Percentiles rank a stretch among this genome's conserved stretches.
phyloP scores from a whole-genome alignment of 2,888 invertebrate species.

The Xestia ashworthii region DNA sequence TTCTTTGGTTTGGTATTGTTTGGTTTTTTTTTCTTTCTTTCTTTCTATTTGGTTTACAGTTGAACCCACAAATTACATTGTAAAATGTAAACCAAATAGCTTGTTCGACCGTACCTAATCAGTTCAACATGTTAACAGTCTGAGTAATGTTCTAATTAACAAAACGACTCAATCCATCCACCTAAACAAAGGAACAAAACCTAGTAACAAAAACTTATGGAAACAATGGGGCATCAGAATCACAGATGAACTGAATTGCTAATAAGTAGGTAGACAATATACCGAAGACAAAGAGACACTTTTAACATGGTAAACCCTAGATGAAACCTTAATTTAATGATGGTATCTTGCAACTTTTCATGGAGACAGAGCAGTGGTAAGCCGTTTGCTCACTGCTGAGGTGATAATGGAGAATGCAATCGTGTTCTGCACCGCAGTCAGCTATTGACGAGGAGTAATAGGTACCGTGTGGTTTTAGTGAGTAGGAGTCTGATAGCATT shows the following conservation, averaged over 20 bases:
- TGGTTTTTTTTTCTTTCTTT: too few species aligned
- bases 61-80: too few species aligned
- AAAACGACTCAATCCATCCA: slow-evolving; percentile 36
- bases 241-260: slow-evolving; percentile 24
- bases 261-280: slow-evolving; percentile 2
- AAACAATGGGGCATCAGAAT: slow-evolving; percentile 36
- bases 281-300: slow-evolving; percentile 9
- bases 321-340: slow-evolving; percentile 1
- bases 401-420: too few species aligned
- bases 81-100: too few species aligned
- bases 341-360: not conserved
- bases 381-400: not conserved
- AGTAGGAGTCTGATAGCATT: not conserved
- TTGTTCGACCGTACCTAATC: too few species aligned
- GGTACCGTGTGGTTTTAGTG: not conserved
- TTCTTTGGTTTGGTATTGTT: not conserved
- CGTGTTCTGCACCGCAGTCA: too few species aligned
- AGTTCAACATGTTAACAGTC: not conserved
- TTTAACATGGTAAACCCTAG: not conserved
- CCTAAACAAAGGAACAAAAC: slow-evolving; percentile 39
- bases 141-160: slow-evolving; percentile 27
- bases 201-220: slow-evolving; percentile 16
- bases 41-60: too few species aligned
- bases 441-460: not conserved
- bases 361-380: not conserved